These are phyloP conservation scores for Drosophila borborema DNA, from an alignment of 2,888 invertebrate genomes.

Conservation along the genomic window DNA sequence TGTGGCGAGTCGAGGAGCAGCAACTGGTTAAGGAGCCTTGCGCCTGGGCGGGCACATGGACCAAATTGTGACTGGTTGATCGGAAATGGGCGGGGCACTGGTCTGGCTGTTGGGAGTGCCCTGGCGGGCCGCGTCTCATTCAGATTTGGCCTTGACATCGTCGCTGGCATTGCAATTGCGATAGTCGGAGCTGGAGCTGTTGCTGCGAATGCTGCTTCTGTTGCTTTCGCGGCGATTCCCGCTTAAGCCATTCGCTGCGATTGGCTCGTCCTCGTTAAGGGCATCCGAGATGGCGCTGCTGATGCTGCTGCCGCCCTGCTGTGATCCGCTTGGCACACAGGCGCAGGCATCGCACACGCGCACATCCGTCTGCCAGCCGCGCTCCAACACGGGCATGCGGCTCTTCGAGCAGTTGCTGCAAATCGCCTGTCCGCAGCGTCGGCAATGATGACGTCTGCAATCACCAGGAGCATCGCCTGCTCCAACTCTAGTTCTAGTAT, in stretches of 20 bases:
- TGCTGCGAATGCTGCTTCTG: slow-evolving; percentile 10
- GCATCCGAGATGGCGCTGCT: slow-evolving; percentile 56
- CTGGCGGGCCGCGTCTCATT: slow-evolving; percentile 53
- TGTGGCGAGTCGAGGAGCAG: slow-evolving; percentile 13
- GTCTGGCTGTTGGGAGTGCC: neutral
- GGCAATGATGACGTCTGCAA: slow-evolving; percentile 88
- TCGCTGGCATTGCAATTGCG: slow-evolving; percentile 53
- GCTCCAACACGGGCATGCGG: slow-evolving; percentile 89
- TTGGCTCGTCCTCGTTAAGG: slow-evolving; percentile 39
- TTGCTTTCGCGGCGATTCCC: slow-evolving; percentile 5
- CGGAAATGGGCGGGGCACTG: slow-evolving; percentile 5
- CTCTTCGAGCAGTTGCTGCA: slow-evolving; percentile 87
- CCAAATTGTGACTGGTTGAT: slow-evolving; percentile 58
- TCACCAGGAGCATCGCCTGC: slow-evolving; percentile 61
- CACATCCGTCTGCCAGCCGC: slow-evolving; percentile 91
- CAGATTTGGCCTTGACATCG: slow-evolving; percentile 59
- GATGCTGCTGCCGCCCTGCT: slow-evolving; percentile 42
- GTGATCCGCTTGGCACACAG: slow-evolving; percentile 54
- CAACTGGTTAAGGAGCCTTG: slow-evolving; percentile 4
- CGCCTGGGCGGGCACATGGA: slow-evolving; percentile 48
- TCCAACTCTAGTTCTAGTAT: neutral
- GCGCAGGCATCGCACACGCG: slow-evolving; percentile 91
- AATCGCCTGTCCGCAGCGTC: slow-evolving; percentile 90
- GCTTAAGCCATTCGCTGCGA: neutral
- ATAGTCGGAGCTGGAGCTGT: slow-evolving; percentile 25